Conservation (phyloP, 2,888 invertebrate species). For the Polydrusus tereticollis region DNA sequence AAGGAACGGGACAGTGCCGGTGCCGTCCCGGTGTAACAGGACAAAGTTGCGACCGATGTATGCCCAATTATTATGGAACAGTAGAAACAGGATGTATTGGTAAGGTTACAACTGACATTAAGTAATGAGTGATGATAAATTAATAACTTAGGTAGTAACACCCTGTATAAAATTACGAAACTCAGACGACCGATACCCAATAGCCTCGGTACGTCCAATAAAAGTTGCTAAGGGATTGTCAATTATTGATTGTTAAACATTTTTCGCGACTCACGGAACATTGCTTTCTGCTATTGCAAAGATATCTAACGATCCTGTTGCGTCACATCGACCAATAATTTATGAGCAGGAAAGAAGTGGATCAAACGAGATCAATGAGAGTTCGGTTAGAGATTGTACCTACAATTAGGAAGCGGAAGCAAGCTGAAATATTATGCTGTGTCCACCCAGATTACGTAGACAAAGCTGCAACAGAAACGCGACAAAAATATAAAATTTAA, state of each 20-base stretch:
- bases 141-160: too few species aligned
- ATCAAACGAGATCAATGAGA: constrained; percentile 5
- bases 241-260: constrained; percentile 12
- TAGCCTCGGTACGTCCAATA: too few species aligned
- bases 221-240: constrained; percentile 17
- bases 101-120: too few species aligned
- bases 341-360: constrained; percentile 24
- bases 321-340: constrained; percentile 25
- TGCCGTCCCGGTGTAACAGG: constrained; percentile 85
- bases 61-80: constrained; percentile 83
- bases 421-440: too few species aligned
- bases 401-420: background rate
- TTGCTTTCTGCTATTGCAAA: constrained; percentile 28
- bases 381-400: background rate
- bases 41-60: constrained; percentile 78
- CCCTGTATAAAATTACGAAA: too few species aligned
- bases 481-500: too few species aligned
- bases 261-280: constrained; percentile 15
- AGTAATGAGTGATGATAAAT: too few species aligned
- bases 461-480: too few species aligned
- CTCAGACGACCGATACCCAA: too few species aligned
- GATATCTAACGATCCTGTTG: constrained; percentile 32
- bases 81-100: constrained; percentile 83
- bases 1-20: constrained; percentile 81
- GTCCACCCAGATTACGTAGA: too few species aligned